Evolutionary conservation across 2,797 vertebrate species (phyloP).

Genomic region (Rachycentron canadum): DNA sequence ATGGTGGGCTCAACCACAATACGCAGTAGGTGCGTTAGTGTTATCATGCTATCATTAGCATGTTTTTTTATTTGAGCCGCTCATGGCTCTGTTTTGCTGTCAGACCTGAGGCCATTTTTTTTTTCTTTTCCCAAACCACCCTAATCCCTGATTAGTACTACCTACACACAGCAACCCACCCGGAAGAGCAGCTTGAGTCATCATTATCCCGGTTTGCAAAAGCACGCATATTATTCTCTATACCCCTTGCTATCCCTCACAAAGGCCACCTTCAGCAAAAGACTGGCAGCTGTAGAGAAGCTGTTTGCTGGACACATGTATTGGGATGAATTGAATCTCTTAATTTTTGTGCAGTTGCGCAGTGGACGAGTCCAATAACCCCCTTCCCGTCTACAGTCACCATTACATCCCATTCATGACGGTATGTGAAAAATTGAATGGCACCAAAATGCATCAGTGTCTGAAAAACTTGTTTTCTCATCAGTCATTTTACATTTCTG

Average conservation of each 20-base stretch:
- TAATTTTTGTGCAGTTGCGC: constrained; percentile 3
- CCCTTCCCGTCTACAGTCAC: background rate
- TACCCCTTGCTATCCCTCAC: constrained; percentile 20
- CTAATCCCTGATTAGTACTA: constrained; percentile 76
- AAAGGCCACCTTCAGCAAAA: constrained; percentile 36
- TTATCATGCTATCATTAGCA: constrained; percentile 65
- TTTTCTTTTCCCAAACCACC: constrained; percentile 37
- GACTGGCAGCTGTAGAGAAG: constrained; percentile 17
- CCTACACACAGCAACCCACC: constrained; percentile 60
- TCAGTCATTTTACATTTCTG: constrained; percentile 37
- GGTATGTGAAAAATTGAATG: constrained; percentile 19
- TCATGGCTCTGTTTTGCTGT: constrained; percentile 42
- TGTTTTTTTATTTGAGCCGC: constrained; percentile 56
- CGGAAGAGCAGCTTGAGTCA: constrained; percentile 67
- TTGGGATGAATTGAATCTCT: constrained; percentile 21
- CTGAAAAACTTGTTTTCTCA: constrained; percentile 35
- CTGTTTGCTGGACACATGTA: background rate
- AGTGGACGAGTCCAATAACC: background rate
- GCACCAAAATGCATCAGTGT: constrained; percentile 21
- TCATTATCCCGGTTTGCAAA: constrained; percentile 68
- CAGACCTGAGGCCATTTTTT: constrained; percentile 42
- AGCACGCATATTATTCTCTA: constrained; percentile 43
- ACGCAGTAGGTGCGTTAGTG: constrained; percentile 37
- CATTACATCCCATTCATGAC: constrained; percentile 18
- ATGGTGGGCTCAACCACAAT: constrained; percentile 36